Base-by-base conservation (phyloP, 2,113 vertebrate species). In the Typhlomys cinereus region DNA sequence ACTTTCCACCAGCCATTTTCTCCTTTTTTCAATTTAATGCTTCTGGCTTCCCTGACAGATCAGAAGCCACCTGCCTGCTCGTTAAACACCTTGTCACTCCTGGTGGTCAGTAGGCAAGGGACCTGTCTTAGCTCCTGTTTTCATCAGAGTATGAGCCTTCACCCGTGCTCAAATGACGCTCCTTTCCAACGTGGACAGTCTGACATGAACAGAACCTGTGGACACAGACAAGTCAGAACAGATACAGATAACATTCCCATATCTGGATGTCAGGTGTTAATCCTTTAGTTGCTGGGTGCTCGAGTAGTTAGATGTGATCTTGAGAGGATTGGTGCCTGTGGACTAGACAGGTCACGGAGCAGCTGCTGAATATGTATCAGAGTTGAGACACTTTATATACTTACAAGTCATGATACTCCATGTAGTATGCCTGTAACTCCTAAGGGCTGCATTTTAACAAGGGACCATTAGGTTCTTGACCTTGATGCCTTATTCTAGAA, bases 401-500 rank as follows among this genome's bases (percentile, higher is more conserved):
- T 81, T 75, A 25, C 12, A 46, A 57, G 39, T 36, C n/a, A n/a
- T n/a, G 7, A 41, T 44, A 57, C 3, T 17, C 57, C n/a, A 1
- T 36, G 4, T 73, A 29, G 13, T 31, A 3, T 12, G 31, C 36
- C 44, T 64, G 25, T 67, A 44, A 79, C 52, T 94, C 61, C 21
- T 15, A 69, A 17, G 54, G 14, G 18, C 91, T 91, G 20, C 5
- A 41, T 90, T 78, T 69, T 21, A 41, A 54, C 29, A 39, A 36
- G 59, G 67, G 57, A 73, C 4, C 78, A 4, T 34, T 31, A 23
- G 8, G 10, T 67, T 84, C 79, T 82, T 61, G 14, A 59, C 85
- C 67, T 79, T n/a, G 6, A 74, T 46, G 29, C 3, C 64, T 91
- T 74, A 66, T 78, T 91, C 20, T 79, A 91, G 88, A 93, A 81